These are phyloP conservation scores for Parotocinclus haroldoi DNA, from an alignment of 2,797 vertebrate species.

Conservation along the genomic window DNA sequence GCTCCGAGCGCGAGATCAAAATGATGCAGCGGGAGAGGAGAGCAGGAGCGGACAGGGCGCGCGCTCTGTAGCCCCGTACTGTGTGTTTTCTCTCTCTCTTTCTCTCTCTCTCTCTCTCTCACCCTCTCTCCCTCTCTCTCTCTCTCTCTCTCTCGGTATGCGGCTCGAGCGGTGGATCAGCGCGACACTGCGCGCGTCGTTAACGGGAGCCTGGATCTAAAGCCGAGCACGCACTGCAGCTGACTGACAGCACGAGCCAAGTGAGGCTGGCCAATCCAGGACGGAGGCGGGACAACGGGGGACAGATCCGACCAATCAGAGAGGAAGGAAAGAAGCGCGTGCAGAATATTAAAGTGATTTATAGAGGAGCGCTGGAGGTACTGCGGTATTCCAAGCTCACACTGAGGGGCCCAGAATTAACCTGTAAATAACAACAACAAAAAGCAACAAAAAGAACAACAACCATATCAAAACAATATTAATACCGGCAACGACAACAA, in stretches of 20 bases:
- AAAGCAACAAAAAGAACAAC: not conserved
- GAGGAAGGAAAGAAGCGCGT: conserved; percentile 39
- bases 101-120: conserved; percentile 46
- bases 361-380: conserved; percentile 67
- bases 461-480: not conserved
- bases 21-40: not conserved
- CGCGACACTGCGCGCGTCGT: conserved; percentile 63
- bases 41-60: not conserved
- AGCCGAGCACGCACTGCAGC: conserved; percentile 57
- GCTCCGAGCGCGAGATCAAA: not conserved
- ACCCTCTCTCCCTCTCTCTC: not conserved
- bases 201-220: conserved; percentile 55
- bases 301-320: conserved; percentile 59
- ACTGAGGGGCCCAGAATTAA: conserved; percentile 32
- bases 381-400: conserved; percentile 70
- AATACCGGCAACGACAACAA: too few relatives aligned
- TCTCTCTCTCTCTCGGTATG: conserved; percentile 63
- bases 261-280: conserved; percentile 64
- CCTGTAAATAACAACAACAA: not conserved
- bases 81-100: not conserved
- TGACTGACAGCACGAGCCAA: conserved; percentile 70
- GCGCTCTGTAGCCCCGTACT: not conserved
- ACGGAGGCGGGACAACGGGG: conserved; percentile 57
- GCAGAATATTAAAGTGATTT: conserved; percentile 75
- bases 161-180: conserved; percentile 67